These are phyloP conservation scores for Malurus cyaneus DNA, from an alignment of 2,113 vertebrate genomes.

Conservation along the genomic window DNA sequence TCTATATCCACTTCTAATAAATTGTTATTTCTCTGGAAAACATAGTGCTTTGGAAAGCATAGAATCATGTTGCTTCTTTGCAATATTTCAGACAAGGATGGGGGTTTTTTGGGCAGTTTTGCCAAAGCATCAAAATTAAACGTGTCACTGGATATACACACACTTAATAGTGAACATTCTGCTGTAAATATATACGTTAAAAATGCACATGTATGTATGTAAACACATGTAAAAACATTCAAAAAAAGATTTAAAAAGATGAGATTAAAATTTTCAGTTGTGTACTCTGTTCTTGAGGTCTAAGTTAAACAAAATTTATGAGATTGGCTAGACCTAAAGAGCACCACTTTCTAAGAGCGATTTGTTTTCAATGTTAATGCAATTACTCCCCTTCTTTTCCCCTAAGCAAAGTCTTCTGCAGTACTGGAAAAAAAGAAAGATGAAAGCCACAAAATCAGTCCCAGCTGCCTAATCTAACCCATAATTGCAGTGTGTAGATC, in stretches of 20 bases:
- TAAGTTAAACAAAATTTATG: not conserved
- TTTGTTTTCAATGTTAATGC: slow-evolving; percentile 5
- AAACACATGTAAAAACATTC: not conserved
- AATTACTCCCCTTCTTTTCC: not conserved
- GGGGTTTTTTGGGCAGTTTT: not conserved
- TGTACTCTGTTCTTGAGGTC: not conserved
- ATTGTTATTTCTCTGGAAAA: not conserved
- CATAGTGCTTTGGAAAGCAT: not conserved
- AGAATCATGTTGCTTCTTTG: not conserved
- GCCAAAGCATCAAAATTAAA: not conserved
- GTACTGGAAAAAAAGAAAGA: not conserved
- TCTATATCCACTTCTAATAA: not conserved
- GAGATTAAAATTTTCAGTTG: not conserved
- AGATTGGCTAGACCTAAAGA: not conserved
- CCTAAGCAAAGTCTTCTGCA: not conserved
- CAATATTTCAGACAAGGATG: not conserved
- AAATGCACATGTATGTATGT: not conserved
- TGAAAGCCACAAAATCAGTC: not conserved
- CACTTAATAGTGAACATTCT: not conserved
- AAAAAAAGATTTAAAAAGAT: not conserved
- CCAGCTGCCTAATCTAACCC: not conserved
- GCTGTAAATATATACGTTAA: not conserved
- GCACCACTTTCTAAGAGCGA: not conserved
- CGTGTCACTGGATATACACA: not conserved
- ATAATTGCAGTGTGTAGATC: not conserved